A percentile compares a stretch with the other conserved stretches of the same genome.
Evolutionary conservation across 2,113 vertebrate genomes (phyloP).

Genomic region (Prolemur simus): DNA sequence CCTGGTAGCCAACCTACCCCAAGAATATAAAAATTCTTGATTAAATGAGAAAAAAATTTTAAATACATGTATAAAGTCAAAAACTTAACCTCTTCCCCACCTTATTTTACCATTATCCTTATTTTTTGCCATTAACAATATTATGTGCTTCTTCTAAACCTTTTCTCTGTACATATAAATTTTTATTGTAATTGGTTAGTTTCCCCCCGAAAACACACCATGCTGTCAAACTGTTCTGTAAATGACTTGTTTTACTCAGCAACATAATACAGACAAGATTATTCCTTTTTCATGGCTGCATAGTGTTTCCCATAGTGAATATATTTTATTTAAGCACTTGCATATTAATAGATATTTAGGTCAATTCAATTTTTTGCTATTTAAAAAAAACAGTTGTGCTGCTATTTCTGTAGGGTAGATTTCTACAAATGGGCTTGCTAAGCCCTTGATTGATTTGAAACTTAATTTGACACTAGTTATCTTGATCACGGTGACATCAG

Average conservation of each 20-base stretch:
- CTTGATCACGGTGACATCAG: constrained; percentile 56
- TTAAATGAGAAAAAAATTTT: background rate
- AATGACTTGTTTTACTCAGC: background rate
- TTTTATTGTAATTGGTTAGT: background rate
- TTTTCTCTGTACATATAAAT: background rate
- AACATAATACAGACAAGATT: background rate
- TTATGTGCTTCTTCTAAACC: background rate
- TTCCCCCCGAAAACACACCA: background rate
- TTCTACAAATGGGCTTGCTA: constrained; percentile 28
- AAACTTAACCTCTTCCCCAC: background rate
- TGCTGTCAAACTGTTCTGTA: background rate
- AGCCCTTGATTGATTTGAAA: constrained; percentile 66
- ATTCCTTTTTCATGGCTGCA: background rate
- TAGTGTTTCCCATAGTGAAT: background rate
- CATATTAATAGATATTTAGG: background rate
- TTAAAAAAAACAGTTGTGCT: constrained; percentile 60
- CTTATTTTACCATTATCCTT: too few relatives aligned
- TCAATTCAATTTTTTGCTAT: background rate
- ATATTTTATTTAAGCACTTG: background rate
- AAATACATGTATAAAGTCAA: background rate
- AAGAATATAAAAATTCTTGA: background rate
- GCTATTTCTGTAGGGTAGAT: background rate
- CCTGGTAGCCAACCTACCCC: background rate
- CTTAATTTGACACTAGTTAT: constrained; percentile 71
- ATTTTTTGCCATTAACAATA: background rate